Evolutionary conservation across 2,888 invertebrate genomes (phyloP).

Genomic region (Periphyllus acericola): DNA sequence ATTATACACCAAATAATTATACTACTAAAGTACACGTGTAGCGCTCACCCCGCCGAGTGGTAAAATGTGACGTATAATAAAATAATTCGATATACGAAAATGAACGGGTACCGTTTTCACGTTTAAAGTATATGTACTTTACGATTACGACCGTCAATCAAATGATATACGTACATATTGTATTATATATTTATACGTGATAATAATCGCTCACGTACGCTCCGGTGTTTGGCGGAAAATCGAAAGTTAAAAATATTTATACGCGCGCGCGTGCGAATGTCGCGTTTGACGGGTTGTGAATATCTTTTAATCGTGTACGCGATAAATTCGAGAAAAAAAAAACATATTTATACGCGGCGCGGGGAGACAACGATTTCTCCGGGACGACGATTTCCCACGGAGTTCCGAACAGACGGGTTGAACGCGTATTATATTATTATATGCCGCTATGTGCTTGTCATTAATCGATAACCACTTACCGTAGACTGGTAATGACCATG

Average conservation of each 20-base stretch:
- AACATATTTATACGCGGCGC: not conserved
- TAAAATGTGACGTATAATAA: no score
- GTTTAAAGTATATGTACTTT: no score
- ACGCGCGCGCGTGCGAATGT: not conserved
- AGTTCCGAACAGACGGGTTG: not conserved
- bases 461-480: not conserved
- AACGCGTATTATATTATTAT: no score
- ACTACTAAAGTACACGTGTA: no score
- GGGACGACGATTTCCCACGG: no score
- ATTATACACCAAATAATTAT: no score
- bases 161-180: no score
- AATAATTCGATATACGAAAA: no score
- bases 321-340: not conserved
- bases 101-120: no score
- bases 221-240: not conserved
- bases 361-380: not conserved
- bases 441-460: not conserved
- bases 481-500: not conserved
- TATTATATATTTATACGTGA: no score
- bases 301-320: not conserved
- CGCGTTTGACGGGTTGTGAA: not conserved
- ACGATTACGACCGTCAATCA: not conserved
- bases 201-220: not conserved
- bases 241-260: not conserved
- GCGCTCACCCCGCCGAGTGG: no score